A percentile compares a stretch with the other conserved stretches of the same genome.
Conservation (phyloP, 2,888 invertebrate species). For the Agrotis clavis region DNA sequence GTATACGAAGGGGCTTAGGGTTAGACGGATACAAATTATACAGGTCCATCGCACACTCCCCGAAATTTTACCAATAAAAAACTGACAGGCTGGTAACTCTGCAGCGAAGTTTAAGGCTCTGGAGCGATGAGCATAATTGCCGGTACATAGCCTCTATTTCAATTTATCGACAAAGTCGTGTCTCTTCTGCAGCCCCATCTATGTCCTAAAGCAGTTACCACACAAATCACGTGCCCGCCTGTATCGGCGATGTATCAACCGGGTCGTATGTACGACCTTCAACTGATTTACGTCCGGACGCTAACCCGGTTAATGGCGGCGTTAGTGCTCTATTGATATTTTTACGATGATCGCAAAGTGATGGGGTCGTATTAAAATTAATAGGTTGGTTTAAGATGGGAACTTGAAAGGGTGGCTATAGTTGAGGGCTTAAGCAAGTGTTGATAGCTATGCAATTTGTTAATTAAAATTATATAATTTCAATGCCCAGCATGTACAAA, state of each 20-base stretch:
- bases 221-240: slow-evolving; percentile 79
- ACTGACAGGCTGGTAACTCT: no score
- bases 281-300: slow-evolving; percentile 79
- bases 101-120: no score
- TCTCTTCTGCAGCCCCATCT: slow-evolving; percentile 47
- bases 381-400: slow-evolving; percentile 18
- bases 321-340: slow-evolving; percentile 58
- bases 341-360: slow-evolving; percentile 47
- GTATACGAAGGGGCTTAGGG: no score
- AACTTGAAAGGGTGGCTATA: no score
- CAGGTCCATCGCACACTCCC: no score
- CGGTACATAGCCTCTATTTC: no score
- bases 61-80: no score
- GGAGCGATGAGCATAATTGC: no score
- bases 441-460: not conserved
- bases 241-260: slow-evolving; percentile 79
- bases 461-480: no score
- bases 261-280: slow-evolving; percentile 77
- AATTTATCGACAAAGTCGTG: not conserved
- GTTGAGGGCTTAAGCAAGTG: not conserved
- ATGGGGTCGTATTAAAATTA: slow-evolving; percentile 37
- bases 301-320: slow-evolving; percentile 62
- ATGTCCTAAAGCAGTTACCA: slow-evolving; percentile 66
- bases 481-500: no score
- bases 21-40: no score